These are phyloP conservation scores for Monomorium pharaonis DNA, from an alignment of 1,140 invertebrate genomes.

Conservation along the genomic window DNA sequence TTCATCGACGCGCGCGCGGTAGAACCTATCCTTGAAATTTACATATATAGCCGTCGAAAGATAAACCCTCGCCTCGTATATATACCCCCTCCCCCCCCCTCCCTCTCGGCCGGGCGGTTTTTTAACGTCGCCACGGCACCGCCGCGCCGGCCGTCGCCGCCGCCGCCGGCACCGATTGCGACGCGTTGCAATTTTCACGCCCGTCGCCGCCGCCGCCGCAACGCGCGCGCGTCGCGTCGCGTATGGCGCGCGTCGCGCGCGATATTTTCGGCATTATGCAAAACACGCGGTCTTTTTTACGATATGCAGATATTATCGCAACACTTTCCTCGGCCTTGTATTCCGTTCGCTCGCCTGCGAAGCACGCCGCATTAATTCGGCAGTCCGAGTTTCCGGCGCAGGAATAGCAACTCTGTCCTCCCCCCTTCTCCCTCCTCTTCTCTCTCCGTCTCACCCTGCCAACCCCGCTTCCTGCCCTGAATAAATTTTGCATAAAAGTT, in stretches of 20 bases:
- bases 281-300: constrained; percentile 28
- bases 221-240: neutral
- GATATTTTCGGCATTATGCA: constrained; percentile 42
- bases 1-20: constrained; percentile 28
- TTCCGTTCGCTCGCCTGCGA: neutral
- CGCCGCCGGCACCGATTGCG: neutral
- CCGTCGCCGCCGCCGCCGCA: neutral
- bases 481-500: constrained; percentile 17
- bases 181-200: constrained; percentile 24
- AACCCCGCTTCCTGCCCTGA: neutral
- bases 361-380: neutral
- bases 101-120: too few species aligned
- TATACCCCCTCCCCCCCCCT: neutral
- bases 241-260: neutral
- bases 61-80: neutral
- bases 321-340: constrained; percentile 15
- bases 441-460: too few species aligned
- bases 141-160: neutral
- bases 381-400: neutral
- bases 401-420: neutral
- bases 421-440: too few species aligned
- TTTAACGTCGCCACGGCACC: constrained; percentile 8
- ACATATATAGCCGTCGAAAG: constrained; percentile 16
- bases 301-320: constrained; percentile 31
- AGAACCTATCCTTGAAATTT: constrained; percentile 43